A percentile compares a stretch with the other conserved stretches of the same genome.
Conservation (phyloP, 37 sponge, comb jelly and placozoan species). For the Mnemiopsis leidyi region DNA sequence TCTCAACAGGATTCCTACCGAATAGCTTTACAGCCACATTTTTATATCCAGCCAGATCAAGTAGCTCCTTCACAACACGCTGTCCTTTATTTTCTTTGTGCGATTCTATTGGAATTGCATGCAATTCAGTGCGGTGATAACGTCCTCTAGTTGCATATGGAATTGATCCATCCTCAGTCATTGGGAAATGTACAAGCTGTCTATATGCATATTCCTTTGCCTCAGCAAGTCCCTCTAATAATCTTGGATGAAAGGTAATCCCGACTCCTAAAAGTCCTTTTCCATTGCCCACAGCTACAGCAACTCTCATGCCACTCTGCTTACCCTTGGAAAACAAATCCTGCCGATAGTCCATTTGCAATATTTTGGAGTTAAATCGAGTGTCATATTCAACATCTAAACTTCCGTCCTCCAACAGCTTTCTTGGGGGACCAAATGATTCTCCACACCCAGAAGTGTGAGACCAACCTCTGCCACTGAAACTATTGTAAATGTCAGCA, state of each 20-base stretch:
- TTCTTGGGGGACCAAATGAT: slow-evolving; percentile 33
- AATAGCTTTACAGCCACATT: slow-evolving; percentile 33
- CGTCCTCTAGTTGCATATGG: slow-evolving; percentile 12
- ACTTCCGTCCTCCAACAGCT: not conserved
- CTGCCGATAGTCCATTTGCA: not conserved
- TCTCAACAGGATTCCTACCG: slow-evolving; percentile 7
- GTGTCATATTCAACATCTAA: slow-evolving; percentile 7
- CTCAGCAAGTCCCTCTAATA: not conserved
- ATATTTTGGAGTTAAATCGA: not conserved
- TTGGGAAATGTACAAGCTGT: slow-evolving; percentile 52
- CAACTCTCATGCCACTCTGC: not conserved
- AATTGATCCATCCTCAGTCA: slow-evolving; percentile 39
- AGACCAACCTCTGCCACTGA: slow-evolving; percentile 9
- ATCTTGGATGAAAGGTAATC: slow-evolving; percentile 5
- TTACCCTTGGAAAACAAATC: slow-evolving; percentile 28
- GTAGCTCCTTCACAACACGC: slow-evolving; percentile 7
- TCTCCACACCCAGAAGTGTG: not conserved
- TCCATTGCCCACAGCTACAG: slow-evolving; percentile 45
- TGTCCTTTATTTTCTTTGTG: slow-evolving; percentile 15
- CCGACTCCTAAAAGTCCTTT: slow-evolving; percentile 52
- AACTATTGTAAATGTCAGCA: not conserved
- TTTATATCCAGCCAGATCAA: slow-evolving; percentile 49
- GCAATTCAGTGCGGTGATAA: slow-evolving; percentile 15
- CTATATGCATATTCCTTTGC: slow-evolving; percentile 51
- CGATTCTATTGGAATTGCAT: not conserved